These are phyloP conservation scores for Brachionus asplanchnoidis DNA, from an alignment of 1,140 invertebrate species.

Conservation along the genomic window DNA sequence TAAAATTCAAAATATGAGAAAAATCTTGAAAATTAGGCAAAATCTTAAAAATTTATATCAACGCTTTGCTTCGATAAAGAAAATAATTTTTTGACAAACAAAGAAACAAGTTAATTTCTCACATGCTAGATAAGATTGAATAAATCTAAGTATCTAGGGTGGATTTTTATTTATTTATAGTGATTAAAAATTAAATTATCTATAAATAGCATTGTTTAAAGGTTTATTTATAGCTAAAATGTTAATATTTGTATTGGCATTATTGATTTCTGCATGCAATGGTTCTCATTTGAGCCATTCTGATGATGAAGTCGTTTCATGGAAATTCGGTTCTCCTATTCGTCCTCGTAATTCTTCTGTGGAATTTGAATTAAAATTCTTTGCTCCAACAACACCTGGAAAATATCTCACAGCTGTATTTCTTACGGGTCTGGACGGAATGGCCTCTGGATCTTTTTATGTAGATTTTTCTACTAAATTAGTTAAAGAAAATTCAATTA, in stretches of 20 bases:
- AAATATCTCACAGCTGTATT: background rate
- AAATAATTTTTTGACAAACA: too few relatives aligned
- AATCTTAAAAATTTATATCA: background rate
- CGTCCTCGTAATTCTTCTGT: conserved; percentile 1
- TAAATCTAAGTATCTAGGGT: background rate
- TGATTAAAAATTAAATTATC: background rate
- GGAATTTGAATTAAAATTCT: conserved; percentile 15
- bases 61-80: background rate
- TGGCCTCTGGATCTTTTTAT: background rate
- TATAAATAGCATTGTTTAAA: background rate
- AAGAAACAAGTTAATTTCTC: background rate
- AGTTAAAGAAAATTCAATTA: background rate
- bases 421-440: conserved; percentile 10
- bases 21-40: background rate
- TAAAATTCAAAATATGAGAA: too few relatives aligned
- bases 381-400: conserved; percentile 13
- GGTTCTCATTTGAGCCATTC: background rate
- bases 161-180: background rate
- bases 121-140: background rate
- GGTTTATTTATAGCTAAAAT: background rate
- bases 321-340: conserved; percentile 28
- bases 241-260: background rate
- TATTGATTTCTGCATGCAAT: background rate
- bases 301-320: background rate
- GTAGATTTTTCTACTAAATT: conserved; percentile 4